These are phyloP conservation scores for Drosophila busckii DNA, from an alignment of 1,140 invertebrate genomes.

Conservation along the genomic window DNA sequence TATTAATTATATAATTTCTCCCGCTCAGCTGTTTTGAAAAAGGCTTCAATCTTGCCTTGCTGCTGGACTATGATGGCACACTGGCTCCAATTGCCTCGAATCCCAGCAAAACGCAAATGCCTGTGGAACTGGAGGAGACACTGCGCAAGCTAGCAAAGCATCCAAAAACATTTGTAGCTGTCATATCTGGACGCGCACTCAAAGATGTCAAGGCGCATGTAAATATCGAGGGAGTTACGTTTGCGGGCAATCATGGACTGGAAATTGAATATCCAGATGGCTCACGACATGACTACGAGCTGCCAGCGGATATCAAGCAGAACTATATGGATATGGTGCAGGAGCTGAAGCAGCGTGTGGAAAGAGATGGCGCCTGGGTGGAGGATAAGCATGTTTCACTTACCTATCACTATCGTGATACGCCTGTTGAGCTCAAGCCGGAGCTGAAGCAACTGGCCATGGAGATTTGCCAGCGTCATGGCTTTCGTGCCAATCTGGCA, in stretches of 20 bases:
- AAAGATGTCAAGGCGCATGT: constrained; percentile 92
- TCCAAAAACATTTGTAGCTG: constrained; percentile 90
- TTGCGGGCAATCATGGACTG: constrained; percentile 92
- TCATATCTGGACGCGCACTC: constrained; percentile 91
- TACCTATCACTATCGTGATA: constrained; percentile 93
- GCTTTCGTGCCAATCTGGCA: constrained; percentile 87
- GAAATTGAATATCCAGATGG: constrained; percentile 93
- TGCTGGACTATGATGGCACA: constrained; percentile 94
- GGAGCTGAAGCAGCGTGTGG: constrained; percentile 88
- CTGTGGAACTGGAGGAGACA: constrained; percentile 88
- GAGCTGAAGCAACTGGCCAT: constrained; percentile 83
- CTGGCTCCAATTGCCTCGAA: constrained; percentile 92
- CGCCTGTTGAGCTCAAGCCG: constrained; percentile 83
- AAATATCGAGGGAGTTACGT: constrained; percentile 91
- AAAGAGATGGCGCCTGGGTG: constrained; percentile 92
- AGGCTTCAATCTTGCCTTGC: constrained; percentile 88
- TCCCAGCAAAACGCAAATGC: constrained; percentile 90
- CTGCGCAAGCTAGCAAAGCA: constrained; percentile 89
- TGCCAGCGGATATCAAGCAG: constrained; percentile 89
- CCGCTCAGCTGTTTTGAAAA: constrained; percentile 86
- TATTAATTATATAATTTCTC: constrained; percentile 1
- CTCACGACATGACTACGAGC: constrained; percentile 91
- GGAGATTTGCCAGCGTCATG: constrained; percentile 85
- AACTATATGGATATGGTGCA: constrained; percentile 89
- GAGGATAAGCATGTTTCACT: constrained; percentile 92